These are phyloP conservation scores for Sinella curviseta DNA, from an alignment of 1,140 invertebrate species.

Conservation along the genomic window DNA sequence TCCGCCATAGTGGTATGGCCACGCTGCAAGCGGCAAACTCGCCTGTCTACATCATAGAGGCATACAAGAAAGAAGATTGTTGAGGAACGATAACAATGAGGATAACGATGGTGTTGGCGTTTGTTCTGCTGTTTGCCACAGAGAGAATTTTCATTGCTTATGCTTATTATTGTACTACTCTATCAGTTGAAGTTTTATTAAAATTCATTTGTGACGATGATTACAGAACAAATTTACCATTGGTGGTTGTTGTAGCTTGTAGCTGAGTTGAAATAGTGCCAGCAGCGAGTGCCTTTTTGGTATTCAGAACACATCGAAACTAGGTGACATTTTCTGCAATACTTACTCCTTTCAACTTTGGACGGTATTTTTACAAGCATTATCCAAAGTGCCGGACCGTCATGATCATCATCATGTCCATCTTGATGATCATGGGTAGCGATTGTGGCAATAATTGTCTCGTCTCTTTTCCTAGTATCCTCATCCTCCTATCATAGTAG, in stretches of 20 bases:
- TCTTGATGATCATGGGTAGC: too few relatives aligned
- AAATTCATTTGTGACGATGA: not conserved
- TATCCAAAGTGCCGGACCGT: too few relatives aligned
- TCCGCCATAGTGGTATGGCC: not conserved
- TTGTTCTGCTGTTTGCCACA: not conserved
- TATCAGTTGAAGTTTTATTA: not conserved
- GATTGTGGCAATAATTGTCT: not conserved
- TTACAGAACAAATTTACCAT: not conserved
- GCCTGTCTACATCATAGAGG: not conserved
- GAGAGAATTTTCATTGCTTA: not conserved
- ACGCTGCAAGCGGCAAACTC: not conserved
- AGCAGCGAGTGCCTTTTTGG: constrained; percentile 12
- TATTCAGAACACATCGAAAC: constrained; percentile 15
- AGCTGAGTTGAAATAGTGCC: constrained; percentile 11
- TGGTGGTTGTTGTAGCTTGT: not conserved
- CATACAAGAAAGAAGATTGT: not conserved
- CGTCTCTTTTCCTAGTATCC: too few relatives aligned
- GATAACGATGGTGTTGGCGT: not conserved
- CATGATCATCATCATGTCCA: too few relatives aligned
- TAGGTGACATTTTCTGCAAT: constrained; percentile 8
- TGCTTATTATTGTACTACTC: not conserved
- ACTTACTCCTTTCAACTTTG: not conserved
- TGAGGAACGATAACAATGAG: too few relatives aligned
- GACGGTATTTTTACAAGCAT: too few relatives aligned
- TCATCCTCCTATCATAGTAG: not conserved